Evolutionary conservation across 2,113 vertebrate species (phyloP).

Genomic region (Scartelaos histophorus): DNA sequence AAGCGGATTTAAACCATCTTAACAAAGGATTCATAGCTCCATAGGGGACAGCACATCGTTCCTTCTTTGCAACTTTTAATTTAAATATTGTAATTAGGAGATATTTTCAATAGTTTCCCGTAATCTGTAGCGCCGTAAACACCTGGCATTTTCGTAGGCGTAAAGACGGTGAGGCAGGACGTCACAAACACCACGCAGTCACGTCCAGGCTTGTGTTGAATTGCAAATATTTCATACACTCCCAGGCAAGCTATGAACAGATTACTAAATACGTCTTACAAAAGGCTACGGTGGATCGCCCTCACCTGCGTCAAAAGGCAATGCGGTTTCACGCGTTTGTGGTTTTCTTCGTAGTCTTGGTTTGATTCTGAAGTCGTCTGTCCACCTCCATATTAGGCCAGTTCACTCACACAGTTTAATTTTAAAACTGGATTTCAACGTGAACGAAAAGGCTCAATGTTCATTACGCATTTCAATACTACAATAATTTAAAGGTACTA

Average conservation of each 20-base stretch:
- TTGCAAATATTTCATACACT: conserved; percentile 50
- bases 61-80: background rate
- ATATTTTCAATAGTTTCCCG: background rate
- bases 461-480: no score
- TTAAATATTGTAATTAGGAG: background rate
- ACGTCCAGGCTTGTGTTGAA: conserved; percentile 64
- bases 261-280: conserved; percentile 18
- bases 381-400: no score
- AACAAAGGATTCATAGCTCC: background rate
- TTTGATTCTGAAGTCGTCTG: no score
- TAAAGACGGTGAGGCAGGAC: conserved; percentile 51
- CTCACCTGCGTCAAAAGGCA: background rate
- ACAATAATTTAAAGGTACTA: no score
- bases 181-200: conserved; percentile 20
- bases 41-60: background rate
- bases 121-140: conserved; percentile 18
- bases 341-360: no score
- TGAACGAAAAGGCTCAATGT: no score
- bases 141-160: conserved; percentile 49
- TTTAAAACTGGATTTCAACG: no score
- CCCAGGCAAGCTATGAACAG: conserved; percentile 30
- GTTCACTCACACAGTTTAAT: no score
- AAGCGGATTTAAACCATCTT: background rate
- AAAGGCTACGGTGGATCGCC: background rate
- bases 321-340: background rate